Conservation (phyloP, 2,888 invertebrate species). For the Arrhopalites spinosus region DNA sequence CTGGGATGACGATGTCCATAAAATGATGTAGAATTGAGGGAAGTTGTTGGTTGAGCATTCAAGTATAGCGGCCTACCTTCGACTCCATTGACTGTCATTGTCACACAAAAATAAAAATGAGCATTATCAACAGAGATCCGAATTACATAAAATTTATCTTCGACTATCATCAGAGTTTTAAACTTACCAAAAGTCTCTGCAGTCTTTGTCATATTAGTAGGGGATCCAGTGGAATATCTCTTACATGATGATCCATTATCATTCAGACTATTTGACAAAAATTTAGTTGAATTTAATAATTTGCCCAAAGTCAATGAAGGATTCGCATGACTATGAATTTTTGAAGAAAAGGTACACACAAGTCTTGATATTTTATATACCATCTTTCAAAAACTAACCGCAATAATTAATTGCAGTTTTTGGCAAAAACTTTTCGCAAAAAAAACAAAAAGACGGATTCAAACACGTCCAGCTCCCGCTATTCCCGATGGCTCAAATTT, state of each 20-base stretch:
- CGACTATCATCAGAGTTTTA: no score
- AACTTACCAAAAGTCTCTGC: no score
- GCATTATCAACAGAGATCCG: not conserved
- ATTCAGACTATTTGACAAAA: not conserved
- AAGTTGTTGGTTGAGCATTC: conserved; percentile 96
- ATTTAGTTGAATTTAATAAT: not conserved
- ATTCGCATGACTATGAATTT: not conserved
- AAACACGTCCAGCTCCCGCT: no score
- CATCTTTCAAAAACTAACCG: no score
- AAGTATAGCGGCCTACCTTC: conserved; percentile 86
- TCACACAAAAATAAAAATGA: conserved; percentile 36
- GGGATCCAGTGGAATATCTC: not conserved
- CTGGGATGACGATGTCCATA: conserved; percentile 98
- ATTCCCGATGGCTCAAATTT: not conserved
- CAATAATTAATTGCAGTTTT: no score
- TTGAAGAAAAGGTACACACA: not conserved
- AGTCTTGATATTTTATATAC: conserved; percentile 2
- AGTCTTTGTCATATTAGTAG: no score
- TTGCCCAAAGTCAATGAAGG: not conserved
- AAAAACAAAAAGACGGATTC: no score
- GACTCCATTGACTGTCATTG: conserved; percentile 51
- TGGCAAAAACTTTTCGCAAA: no score
- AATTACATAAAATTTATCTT: not conserved
- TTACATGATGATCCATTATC: not conserved
- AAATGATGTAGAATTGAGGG: conserved; percentile 84